A percentile compares a stretch with the other conserved stretches of the same genome.
Conservation (phyloP, 2,888 invertebrate species). For the Selenia dentaria region DNA sequence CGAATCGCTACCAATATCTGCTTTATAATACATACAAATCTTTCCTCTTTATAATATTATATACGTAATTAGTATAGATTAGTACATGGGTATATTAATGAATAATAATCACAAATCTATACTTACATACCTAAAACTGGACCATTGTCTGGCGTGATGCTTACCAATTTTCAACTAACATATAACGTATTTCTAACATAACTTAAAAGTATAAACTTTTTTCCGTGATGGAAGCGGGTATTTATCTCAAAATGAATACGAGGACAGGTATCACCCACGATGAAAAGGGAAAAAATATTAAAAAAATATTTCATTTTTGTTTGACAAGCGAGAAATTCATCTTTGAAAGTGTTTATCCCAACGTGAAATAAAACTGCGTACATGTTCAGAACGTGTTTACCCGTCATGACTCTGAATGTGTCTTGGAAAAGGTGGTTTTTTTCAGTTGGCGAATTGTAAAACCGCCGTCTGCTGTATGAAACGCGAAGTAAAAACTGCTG, state of each 20-base stretch:
- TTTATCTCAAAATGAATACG: conserved; percentile 24
- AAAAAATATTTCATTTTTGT: conserved; percentile 63
- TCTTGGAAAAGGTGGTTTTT: conserved; percentile 52
- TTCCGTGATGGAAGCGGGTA: conserved; percentile 9
- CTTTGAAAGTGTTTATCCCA: conserved; percentile 70
- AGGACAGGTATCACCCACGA: conserved; percentile 40
- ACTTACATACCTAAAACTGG: no score
- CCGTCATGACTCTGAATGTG: conserved; percentile 54
- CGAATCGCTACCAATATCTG: no score
- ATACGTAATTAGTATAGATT: no score
- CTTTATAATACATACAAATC: no score
- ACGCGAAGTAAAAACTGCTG: conserved; percentile 30
- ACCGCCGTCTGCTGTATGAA: conserved; percentile 39
- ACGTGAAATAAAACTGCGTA: conserved; percentile 72
- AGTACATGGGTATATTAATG: no score
- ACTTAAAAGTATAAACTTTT: conserved; percentile 7
- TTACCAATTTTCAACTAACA: no score
- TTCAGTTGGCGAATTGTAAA: conserved; percentile 47
- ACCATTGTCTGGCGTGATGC: no score
- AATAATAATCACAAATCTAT: no score
- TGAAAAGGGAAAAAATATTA: conserved; percentile 56
- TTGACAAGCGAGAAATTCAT: conserved; percentile 70
- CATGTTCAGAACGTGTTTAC: conserved; percentile 67
- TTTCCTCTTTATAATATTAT: no score
- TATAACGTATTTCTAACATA: background rate